Base-by-base conservation (phyloP, 2,113 vertebrate genomes). In the Amia ocellicauda region DNA sequence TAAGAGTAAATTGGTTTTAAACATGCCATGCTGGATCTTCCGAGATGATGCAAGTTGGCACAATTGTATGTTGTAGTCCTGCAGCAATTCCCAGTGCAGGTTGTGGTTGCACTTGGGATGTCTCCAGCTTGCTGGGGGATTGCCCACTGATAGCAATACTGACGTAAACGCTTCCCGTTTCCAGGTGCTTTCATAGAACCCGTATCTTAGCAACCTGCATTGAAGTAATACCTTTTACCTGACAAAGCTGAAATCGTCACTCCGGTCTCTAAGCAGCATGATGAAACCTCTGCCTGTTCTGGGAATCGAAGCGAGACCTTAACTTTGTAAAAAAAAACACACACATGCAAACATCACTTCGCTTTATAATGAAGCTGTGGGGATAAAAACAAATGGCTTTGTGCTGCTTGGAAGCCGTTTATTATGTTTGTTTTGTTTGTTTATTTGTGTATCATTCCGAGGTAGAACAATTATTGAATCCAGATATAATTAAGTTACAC, bases 101-200 rank as follows among this genome's bases (percentile, higher is more conserved):
- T 4, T 55, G 49, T 73, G 57, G 19, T 47, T 50, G 29, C 55
- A 29, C 61, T 36, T 14, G 16, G 54, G 20, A 43, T 5, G 20
- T 24, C 17, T 40, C 19, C 14, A 27, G 23, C 31, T 14, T 51
- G 58, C 4, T 16, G 22, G n/a, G 20, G 40, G 50, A 52, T 23
- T 16, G 22, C 36, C 49, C 20, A 51, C 47, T 49, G 47, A 64
- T 60, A 59, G 73, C 51, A 45, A 47, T 56, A 51, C 58, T 78
- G 69, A 80, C 78, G 41, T 78, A 70, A 73, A 63, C 60, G 45
- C 52, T 57, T 60, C 27, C 72, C 66, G 75, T 85, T 76, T 68
- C 70, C 71, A 71, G 62, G 61, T 66, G 57, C 58, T 45, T 56
- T 49, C 40, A 70, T 68, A 64, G 69, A 68, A 70, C 63, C 4